Base-by-base conservation (phyloP, 2,113 vertebrate genomes). In the Pogonocichla stellata region DNA sequence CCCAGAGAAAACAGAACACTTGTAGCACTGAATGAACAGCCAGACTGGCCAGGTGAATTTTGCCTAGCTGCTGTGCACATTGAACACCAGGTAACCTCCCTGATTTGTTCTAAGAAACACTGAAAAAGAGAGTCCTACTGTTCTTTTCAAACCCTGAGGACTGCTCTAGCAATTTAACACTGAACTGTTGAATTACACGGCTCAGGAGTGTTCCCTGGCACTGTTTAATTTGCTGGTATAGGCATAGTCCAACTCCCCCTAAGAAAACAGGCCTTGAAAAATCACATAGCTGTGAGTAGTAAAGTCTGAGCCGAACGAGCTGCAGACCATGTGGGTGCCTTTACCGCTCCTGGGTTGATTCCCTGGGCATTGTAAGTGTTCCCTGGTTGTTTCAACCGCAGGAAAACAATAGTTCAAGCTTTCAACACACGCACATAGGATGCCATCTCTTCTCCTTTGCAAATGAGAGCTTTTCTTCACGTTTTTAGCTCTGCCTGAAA, bases 391-490 rank as follows among this genome's bases (percentile, higher is more conserved):
- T 92, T 72, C 50, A 40, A 16, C 29, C 72, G 42, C 15, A 80
- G 70, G 72, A 91, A 86, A 77, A 33, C 17, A 33, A 51, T 6
- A 6, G 19, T 7, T 79, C 54, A 56, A 61, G 6, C 23, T 85
- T 91, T 85, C 0, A 0, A 81, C 23, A 43, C 14, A 26, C 24
- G 22, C 18, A 38, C 12, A 20, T 3, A 34, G 56, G 22, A 43
- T 31, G 14, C 9, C 10, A n/a, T 10, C 26, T 29, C 36, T 58
- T 64, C 47, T n/a, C 4, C 36, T 73, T 88, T 58, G 38, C 1
- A 11, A 78, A 78, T 40, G 14, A 34, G 51, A 82, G 13, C 2
- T 34, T 74, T 86, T 93, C 67, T 28, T 80, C 33, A 80, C 54
- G 36, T 19, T 78, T 79, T 56, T 58, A 54, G 10, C 12, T 58